Percentiles rank a stretch among this genome's conserved stretches.
Evolutionary conservation across 2,113 vertebrate genomes (phyloP).

Genomic region (Gnathochromis pfefferi): DNA sequence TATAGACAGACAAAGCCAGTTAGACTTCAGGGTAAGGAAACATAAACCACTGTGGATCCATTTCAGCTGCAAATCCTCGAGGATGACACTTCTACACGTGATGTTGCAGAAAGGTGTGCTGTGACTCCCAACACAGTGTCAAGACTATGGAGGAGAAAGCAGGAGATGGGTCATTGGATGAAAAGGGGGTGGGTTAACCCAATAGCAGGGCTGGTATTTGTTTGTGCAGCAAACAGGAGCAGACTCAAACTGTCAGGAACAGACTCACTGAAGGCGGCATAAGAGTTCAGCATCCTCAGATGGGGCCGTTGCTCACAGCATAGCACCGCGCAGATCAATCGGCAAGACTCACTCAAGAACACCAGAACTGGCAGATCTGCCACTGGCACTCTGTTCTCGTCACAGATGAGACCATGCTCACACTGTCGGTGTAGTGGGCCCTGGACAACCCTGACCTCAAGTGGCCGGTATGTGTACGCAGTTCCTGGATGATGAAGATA

Average conservation of each 20-base stretch:
- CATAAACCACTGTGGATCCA: background rate
- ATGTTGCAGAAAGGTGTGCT: background rate
- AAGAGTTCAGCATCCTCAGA: background rate
- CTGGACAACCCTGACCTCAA: background rate
- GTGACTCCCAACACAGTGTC: background rate
- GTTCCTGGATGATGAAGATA: background rate
- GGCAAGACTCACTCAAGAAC: background rate
- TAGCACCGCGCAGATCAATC: background rate
- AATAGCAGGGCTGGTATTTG: background rate
- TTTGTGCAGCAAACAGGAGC: background rate
- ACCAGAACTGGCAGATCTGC: background rate
- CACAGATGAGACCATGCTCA: background rate
- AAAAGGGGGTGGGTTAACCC: background rate
- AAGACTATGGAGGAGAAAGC: background rate
- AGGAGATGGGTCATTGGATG: background rate
- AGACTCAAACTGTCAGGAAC: background rate
- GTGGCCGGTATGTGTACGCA: background rate
- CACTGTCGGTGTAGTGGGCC: background rate
- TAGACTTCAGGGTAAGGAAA: background rate
- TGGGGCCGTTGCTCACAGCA: background rate
- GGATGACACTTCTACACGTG: background rate
- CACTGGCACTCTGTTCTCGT: background rate
- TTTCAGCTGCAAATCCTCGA: background rate
- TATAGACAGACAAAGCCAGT: background rate
- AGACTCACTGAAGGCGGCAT: background rate